Evolutionary conservation across 2,888 invertebrate genomes (phyloP).

Genomic region (Celastrina argiolus): DNA sequence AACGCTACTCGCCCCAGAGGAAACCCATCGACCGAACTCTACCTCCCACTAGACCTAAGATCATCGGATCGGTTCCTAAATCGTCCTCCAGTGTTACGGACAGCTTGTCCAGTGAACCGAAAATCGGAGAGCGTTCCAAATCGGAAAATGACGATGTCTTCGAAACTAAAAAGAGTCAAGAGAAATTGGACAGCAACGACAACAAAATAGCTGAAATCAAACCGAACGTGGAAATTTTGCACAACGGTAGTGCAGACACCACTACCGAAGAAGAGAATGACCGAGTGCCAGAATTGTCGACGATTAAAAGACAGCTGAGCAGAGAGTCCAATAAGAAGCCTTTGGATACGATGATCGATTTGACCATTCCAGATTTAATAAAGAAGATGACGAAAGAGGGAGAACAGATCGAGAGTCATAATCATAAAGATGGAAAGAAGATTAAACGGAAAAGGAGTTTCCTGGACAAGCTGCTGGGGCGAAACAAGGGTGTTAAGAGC

Average conservation of each 20-base stretch:
- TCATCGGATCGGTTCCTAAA: constrained; percentile 67
- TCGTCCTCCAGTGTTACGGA: constrained; percentile 56
- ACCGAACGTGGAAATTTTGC: constrained; percentile 41
- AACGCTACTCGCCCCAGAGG: constrained; percentile 69
- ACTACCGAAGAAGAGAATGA: constrained; percentile 56
- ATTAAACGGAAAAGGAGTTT: constrained; percentile 72
- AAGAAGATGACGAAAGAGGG: constrained; percentile 63
- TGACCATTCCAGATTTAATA: constrained; percentile 64
- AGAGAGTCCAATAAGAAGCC: constrained; percentile 51
- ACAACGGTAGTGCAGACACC: constrained; percentile 47
- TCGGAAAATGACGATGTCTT: constrained; percentile 61
- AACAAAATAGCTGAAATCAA: constrained; percentile 36
- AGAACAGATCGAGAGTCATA: constrained; percentile 53
- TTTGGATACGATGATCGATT: constrained; percentile 50
- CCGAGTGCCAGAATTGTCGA: constrained; percentile 57
- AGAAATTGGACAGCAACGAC: constrained; percentile 34
- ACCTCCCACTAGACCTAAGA: constrained; percentile 65
- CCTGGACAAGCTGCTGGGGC: constrained; percentile 66
- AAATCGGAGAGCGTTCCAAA: constrained; percentile 41
- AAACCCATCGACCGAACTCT: constrained; percentile 68
- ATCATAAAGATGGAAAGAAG: constrained; percentile 53
- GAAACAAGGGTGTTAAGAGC: constrained; percentile 53
- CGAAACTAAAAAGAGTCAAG: constrained; percentile 45
- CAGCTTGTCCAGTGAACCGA: constrained; percentile 50
- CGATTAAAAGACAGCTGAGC: constrained; percentile 53